These are phyloP conservation scores for Smutsia gigantea DNA, from an alignment of 2,797 vertebrate genomes.

Conservation along the genomic window DNA sequence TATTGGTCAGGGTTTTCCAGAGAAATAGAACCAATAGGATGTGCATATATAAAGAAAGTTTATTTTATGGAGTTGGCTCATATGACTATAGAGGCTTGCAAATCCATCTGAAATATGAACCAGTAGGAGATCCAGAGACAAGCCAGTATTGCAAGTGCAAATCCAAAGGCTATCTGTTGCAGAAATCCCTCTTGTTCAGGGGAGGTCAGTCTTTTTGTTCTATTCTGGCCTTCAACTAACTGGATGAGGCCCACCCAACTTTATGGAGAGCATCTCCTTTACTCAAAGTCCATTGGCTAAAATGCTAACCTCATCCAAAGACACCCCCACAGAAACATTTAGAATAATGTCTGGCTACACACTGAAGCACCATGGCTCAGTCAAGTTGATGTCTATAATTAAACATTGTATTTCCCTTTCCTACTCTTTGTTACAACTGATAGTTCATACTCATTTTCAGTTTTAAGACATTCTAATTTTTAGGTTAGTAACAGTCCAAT, in stretches of 20 bases:
- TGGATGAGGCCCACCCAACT: not conserved
- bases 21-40: not conserved
- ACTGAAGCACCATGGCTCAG: accelerated
- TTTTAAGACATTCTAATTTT: not conserved
- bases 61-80: not conserved
- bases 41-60: not conserved
- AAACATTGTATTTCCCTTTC: not conserved
- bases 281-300: not conserved
- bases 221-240: not conserved
- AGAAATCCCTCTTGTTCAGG: not conserved
- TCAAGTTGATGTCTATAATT: not conserved
- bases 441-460: not conserved
- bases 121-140: not conserved
- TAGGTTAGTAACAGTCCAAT: not conserved
- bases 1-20: not conserved
- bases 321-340: not conserved
- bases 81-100: not conserved
- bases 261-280: not conserved
- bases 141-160: not conserved
- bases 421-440: not conserved
- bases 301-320: not conserved
- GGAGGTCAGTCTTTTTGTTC: not conserved
- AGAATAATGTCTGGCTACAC: not conserved
- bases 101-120: not conserved
- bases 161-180: not conserved